Conservation (phyloP, 2,888 invertebrate genomes). For the Mylabris sibirica region DNA sequence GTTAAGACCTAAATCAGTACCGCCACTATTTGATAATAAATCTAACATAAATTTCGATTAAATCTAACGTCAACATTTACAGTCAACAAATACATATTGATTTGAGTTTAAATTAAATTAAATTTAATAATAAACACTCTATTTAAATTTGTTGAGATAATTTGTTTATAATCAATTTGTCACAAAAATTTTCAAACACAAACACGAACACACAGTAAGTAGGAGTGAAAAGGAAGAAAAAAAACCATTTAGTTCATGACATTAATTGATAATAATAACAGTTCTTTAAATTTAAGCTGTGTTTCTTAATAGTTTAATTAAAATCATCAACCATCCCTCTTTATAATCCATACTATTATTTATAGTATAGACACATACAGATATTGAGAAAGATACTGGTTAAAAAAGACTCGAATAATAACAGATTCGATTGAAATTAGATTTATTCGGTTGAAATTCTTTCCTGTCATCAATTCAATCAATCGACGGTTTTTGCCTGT, state of each 20-base stretch:
- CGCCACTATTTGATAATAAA: background rate
- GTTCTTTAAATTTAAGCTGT: background rate
- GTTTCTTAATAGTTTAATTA: background rate
- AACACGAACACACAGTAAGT: background rate
- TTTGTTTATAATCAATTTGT: conserved; percentile 2
- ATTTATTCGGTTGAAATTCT: background rate
- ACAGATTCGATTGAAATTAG: background rate
- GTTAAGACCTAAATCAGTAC: background rate
- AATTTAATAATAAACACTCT: conserved; percentile 5
- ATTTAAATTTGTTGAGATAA: background rate
- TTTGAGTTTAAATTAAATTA: conserved; percentile 3
- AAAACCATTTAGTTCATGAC: background rate
- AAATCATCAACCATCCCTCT: conserved; percentile 3
- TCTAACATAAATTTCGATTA: conserved; percentile 2
- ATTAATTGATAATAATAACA: conserved; percentile 9
- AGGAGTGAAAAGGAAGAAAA: background rate
- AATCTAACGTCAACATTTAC: background rate
- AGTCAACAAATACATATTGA: background rate
- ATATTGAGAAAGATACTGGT: background rate
- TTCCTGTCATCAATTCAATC: conserved; percentile 8
- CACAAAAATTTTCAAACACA: background rate
- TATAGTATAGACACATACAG: too few relatives aligned
- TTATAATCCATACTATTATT: background rate
- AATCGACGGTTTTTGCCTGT: background rate
- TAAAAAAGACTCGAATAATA: background rate